phyloP scores from a whole-genome alignment of 2,888 invertebrate species.

The Troides oblongomaculatus region DNA sequence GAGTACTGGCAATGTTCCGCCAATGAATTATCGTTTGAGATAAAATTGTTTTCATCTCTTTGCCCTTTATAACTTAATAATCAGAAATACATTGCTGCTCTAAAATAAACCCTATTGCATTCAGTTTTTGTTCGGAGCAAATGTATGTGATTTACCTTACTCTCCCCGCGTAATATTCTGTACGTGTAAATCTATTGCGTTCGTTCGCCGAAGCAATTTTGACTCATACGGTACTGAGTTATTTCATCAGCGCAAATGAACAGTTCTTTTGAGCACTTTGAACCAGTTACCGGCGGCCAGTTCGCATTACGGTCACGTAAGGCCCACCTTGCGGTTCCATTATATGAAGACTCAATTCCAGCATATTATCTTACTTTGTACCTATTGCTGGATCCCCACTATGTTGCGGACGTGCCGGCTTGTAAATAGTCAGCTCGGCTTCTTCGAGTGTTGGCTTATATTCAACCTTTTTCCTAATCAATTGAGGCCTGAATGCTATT shows the following conservation, averaged over 20 bases:
- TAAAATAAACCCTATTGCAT: too few relatives aligned
- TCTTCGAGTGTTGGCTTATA: background rate
- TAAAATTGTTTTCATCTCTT: too few relatives aligned
- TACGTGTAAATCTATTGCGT: too few relatives aligned
- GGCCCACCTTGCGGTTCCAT: constrained; percentile 44
- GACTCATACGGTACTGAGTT: constrained; percentile 5
- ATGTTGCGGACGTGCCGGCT: constrained; percentile 36
- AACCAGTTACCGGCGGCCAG: constrained; percentile 11
- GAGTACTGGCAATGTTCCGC: too few relatives aligned
- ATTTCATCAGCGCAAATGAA: constrained; percentile 25
- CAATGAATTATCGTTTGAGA: too few relatives aligned
- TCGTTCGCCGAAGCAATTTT: too few relatives aligned
- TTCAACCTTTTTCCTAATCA: too few relatives aligned
- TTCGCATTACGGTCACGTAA: constrained; percentile 41
- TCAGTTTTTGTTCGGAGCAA: too few relatives aligned
- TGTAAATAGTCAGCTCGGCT: constrained; percentile 3
- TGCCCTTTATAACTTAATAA: too few relatives aligned
- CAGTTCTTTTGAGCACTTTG: constrained; percentile 25
- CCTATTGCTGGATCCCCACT: constrained; percentile 39
- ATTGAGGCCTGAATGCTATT: background rate
- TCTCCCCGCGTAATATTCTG: too few relatives aligned
- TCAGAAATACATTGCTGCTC: too few relatives aligned
- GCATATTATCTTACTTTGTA: constrained; percentile 55
- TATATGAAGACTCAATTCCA: constrained; percentile 42
- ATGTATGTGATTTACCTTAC: too few relatives aligned